A percentile compares a stretch with the other conserved stretches of the same genome.
These are phyloP conservation scores for Timema podura DNA, from an alignment of 2,888 invertebrate genomes.

Conservation along the genomic window DNA sequence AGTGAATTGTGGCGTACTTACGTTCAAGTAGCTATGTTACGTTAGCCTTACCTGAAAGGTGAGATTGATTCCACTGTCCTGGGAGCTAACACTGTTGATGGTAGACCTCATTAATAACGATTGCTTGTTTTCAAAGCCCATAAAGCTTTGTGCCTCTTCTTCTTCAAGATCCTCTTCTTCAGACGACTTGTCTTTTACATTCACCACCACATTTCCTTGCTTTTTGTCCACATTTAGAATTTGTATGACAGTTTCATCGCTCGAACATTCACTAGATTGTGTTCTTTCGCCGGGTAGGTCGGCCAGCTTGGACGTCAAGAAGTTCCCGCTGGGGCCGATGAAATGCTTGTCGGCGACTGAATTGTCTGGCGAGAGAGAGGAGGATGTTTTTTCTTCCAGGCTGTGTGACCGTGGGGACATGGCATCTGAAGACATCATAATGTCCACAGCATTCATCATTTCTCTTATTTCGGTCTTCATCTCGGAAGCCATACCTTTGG, in stretches of 20 bases:
- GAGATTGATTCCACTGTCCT: conserved; percentile 74
- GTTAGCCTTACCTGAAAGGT: conserved; percentile 50
- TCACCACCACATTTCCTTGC: not conserved
- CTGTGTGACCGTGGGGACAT: conserved; percentile 33
- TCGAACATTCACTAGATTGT: conserved; percentile 45
- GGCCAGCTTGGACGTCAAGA: conserved; percentile 16
- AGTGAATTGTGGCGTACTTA: too few species aligned
- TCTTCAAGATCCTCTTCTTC: conserved; percentile 48
- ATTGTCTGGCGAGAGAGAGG: conserved; percentile 14
- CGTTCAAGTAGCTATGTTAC: too few species aligned
- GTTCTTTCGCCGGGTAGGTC: conserved; percentile 23
- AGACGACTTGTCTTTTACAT: conserved; percentile 31
- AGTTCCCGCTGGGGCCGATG: conserved; percentile 6
- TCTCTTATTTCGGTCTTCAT: conserved; percentile 73
- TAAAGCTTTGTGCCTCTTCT: conserved; percentile 49
- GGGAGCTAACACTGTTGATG: conserved; percentile 62
- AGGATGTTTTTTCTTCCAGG: conserved; percentile 49
- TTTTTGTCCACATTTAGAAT: conserved; percentile 37
- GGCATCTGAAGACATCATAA: conserved; percentile 55
- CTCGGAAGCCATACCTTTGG: conserved; percentile 73
- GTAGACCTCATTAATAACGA: conserved; percentile 59
- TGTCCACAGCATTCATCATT: conserved; percentile 69
- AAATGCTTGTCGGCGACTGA: conserved; percentile 10
- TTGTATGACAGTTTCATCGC: conserved; percentile 46
- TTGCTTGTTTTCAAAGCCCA: conserved; percentile 46